Evolutionary conservation across 2,888 invertebrate species (phyloP).

Genomic region (Drosophila villosipedis): DNA sequence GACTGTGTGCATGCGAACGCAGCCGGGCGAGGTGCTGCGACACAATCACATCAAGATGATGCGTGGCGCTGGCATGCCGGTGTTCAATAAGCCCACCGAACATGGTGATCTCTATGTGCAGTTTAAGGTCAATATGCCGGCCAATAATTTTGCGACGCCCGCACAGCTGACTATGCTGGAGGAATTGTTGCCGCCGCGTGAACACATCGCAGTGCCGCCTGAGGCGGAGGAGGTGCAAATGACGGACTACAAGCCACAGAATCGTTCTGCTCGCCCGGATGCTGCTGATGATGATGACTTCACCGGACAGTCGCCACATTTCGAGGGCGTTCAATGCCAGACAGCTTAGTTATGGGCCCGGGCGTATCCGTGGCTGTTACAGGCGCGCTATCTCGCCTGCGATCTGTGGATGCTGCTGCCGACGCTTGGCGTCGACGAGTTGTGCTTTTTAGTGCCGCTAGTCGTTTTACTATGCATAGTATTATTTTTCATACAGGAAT

Average conservation of each 20-base stretch:
- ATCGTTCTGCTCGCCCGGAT: slow-evolving; percentile 23
- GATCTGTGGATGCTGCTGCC: slow-evolving; percentile 57
- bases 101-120: slow-evolving; percentile 94
- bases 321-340: slow-evolving; percentile 82
- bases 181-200: slow-evolving; percentile 90
- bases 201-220: slow-evolving; percentile 89
- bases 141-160: slow-evolving; percentile 91
- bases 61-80: slow-evolving; percentile 95
- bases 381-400: slow-evolving; percentile 55
- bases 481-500: slow-evolving; percentile 74
- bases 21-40: slow-evolving; percentile 92
- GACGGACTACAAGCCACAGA: slow-evolving; percentile 89
- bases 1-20: slow-evolving; percentile 91
- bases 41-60: slow-evolving; percentile 92
- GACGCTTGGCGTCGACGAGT: slow-evolving; percentile 63
- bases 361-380: slow-evolving; percentile 64
- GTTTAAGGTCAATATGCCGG: slow-evolving; percentile 94
- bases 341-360: slow-evolving; percentile 75
- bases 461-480: slow-evolving; percentile 74
- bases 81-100: slow-evolving; percentile 92
- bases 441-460: slow-evolving; percentile 73
- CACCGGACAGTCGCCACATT: slow-evolving; percentile 65
- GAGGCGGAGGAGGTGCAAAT: slow-evolving; percentile 95
- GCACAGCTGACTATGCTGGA: slow-evolving; percentile 90
- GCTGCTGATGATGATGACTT: slow-evolving; percentile 76